Conservation (phyloP, 2,113 vertebrate species). For the Tachycineta bicolor region DNA sequence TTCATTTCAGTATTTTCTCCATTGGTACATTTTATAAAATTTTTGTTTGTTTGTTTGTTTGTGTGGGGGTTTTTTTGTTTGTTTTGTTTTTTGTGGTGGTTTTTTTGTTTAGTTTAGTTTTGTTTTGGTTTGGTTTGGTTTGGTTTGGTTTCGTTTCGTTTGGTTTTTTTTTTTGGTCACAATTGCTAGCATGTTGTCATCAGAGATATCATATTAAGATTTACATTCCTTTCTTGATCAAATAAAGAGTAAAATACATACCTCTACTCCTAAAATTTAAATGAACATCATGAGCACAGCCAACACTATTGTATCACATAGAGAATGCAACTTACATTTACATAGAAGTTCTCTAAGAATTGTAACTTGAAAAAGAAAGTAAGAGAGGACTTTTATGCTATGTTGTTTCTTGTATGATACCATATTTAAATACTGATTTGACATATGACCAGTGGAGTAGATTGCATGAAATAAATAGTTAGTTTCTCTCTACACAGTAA, state of each 20-base stretch:
- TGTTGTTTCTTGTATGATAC: background rate
- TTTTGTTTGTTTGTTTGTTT: no score
- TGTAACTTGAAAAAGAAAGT: background rate
- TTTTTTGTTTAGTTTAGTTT: no score
- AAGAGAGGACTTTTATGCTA: background rate
- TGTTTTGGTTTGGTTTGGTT: no score
- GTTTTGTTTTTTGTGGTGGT: no score
- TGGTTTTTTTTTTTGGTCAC: background rate
- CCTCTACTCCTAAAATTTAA: background rate
- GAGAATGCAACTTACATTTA: background rate
- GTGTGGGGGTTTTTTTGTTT: background rate
- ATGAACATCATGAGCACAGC: rapidly evolving
- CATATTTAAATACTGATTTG: background rate
- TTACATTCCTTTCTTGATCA: background rate
- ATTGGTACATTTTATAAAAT: background rate
- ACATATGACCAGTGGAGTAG: background rate
- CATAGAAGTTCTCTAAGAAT: background rate
- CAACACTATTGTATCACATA: background rate
- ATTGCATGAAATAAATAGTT: background rate
- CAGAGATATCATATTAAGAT: background rate
- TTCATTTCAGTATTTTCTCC: background rate
- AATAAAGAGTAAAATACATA: background rate
- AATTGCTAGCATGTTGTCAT: background rate
- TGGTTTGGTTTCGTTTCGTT: no score
- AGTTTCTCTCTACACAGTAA: background rate